Conservation (phyloP, 2,113 vertebrate genomes). For the Girardinichthys multiradiatus region DNA sequence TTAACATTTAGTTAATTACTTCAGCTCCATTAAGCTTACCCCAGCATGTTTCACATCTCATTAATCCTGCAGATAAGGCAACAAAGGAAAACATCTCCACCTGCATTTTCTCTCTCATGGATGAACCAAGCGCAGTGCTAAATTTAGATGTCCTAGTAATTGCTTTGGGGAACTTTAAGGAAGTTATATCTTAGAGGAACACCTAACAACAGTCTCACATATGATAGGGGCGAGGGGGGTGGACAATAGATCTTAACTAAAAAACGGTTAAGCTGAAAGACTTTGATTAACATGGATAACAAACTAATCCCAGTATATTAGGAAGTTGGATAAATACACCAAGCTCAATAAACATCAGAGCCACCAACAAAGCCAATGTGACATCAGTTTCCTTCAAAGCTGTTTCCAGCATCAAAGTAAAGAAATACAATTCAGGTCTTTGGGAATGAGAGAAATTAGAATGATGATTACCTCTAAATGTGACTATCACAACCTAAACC, state of each 20-base stretch:
- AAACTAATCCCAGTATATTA: not conserved
- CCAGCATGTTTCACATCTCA: not conserved
- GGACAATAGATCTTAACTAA: not conserved
- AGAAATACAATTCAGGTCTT: too few relatives aligned
- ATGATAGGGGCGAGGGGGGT: not conserved
- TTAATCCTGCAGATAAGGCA: not conserved
- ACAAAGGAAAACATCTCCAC: constrained; percentile 1
- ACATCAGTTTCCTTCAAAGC: constrained; percentile 24
- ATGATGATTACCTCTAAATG: not conserved
- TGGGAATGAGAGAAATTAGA: too few relatives aligned
- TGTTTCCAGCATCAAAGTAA: not conserved
- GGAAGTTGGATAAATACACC: not conserved
- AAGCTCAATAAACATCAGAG: constrained; percentile 19
- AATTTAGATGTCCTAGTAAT: constrained; percentile 14
- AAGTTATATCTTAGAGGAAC: not conserved
- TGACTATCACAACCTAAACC: not conserved
- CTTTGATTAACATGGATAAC: not conserved
- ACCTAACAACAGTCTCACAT: not conserved
- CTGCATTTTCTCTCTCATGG: constrained; percentile 6
- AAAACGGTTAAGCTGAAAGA: not conserved
- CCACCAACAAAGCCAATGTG: constrained; percentile 34
- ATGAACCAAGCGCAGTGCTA: not conserved
- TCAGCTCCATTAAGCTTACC: not conserved
- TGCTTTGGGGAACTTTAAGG: constrained; percentile 6
- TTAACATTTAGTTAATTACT: not conserved